Evolutionary conservation across 2,888 invertebrate species (phyloP).

Genomic region (Aricia artaxerxes): DNA sequence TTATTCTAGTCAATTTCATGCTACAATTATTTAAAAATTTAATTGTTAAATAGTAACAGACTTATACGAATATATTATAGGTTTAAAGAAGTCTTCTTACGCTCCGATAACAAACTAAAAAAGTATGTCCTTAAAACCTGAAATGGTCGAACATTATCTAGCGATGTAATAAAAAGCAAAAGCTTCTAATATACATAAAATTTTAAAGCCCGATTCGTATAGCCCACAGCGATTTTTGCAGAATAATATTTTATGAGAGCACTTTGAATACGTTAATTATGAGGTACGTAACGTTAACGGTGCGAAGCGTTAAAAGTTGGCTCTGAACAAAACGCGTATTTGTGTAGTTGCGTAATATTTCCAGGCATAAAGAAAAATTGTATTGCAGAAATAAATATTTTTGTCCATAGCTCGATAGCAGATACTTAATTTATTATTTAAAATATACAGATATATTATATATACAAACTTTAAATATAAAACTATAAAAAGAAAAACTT

Average conservation of each 20-base stretch:
- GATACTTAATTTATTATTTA: no score
- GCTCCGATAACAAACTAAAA: not conserved
- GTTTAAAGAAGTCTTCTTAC: no score
- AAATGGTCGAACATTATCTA: constrained; percentile 3
- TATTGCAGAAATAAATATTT: not conserved
- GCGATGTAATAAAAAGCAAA: constrained; percentile 19
- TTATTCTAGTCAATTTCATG: no score
- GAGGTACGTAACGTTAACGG: constrained; percentile 23
- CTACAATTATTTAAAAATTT: no score
- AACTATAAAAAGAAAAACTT: no score
- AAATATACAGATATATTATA: no score
- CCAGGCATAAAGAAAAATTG: not conserved
- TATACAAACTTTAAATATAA: no score
- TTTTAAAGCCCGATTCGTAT: constrained; percentile 19
- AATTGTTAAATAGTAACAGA: no score
- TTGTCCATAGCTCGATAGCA: not conserved
- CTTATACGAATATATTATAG: no score
- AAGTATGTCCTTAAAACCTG: not conserved
- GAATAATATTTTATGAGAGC: constrained; percentile 27
- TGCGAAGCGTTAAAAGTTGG: constrained; percentile 1
- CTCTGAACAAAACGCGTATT: constrained; percentile 1
- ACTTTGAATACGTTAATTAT: constrained; percentile 29
- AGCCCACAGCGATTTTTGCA: constrained; percentile 11
- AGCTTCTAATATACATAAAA: constrained; percentile 29
- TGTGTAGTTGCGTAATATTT: not conserved